Evolutionary conservation across 2,888 invertebrate genomes (phyloP).

Genomic region (Arrhopalites spinosus): DNA sequence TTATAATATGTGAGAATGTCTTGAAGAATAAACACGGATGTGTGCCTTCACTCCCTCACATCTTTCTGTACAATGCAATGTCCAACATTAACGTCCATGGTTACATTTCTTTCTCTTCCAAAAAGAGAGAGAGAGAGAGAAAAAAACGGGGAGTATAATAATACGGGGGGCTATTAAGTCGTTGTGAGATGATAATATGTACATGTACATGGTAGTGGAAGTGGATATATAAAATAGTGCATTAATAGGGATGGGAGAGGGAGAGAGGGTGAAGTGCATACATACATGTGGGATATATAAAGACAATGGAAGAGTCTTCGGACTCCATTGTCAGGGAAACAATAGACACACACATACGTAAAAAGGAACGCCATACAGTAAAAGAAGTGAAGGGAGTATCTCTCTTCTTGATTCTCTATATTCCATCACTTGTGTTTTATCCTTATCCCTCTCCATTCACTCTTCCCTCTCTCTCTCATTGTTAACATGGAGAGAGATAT

Average conservation of each 20-base stretch:
- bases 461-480: not conserved
- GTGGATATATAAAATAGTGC: constrained; percentile 11
- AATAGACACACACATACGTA: constrained; percentile 38
- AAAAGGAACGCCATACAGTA: constrained; percentile 34
- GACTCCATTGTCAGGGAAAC: constrained; percentile 44
- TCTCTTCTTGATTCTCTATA: constrained; percentile 24
- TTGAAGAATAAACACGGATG: too few relatives aligned
- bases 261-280: constrained; percentile 32
- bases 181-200: not conserved
- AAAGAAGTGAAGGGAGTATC: constrained; percentile 34
- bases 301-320: constrained; percentile 43
- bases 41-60: too few relatives aligned
- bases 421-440: constrained; percentile 29
- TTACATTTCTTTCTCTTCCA: too few relatives aligned
- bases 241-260: constrained; percentile 5
- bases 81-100: too few relatives aligned
- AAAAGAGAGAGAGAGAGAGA: too few relatives aligned
- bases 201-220: too few relatives aligned
- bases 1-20: too few relatives aligned
- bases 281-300: constrained; percentile 43
- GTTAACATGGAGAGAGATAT: not conserved
- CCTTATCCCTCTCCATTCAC: not conserved
- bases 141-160: too few relatives aligned
- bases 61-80: too few relatives aligned
- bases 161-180: too few relatives aligned